A percentile compares a stretch with the other conserved stretches of the same genome.
phyloP scores from a whole-genome alignment of 2,888 invertebrate genomes.

The Rhagonycha lutea region DNA sequence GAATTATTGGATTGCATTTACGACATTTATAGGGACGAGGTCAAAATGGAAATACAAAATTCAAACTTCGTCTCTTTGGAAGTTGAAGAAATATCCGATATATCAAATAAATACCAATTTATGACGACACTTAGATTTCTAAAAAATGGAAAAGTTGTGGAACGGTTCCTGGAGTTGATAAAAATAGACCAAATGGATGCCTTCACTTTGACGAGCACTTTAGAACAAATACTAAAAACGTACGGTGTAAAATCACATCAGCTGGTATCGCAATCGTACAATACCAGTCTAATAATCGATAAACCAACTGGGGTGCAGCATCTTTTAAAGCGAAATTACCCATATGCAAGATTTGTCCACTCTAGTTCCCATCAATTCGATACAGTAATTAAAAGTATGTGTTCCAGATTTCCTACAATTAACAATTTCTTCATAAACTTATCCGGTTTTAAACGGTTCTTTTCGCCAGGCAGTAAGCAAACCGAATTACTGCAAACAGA shows the following conservation, averaged over 20 bases:
- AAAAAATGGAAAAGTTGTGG: background rate
- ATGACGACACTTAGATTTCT: background rate
- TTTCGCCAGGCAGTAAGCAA: background rate
- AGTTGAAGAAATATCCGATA: background rate
- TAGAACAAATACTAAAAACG: background rate
- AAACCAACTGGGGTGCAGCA: background rate
- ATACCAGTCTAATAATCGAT: background rate
- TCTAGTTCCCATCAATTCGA: background rate
- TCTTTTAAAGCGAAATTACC: background rate
- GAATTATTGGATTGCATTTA: background rate
- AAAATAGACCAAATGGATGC: background rate
- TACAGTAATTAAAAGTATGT: background rate
- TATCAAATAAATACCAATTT: background rate
- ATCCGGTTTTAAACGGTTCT: background rate
- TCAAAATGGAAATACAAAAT: background rate
- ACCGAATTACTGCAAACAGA: background rate
- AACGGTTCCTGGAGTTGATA: background rate
- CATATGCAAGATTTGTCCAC: background rate
- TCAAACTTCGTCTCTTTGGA: background rate
- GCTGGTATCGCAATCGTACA: background rate
- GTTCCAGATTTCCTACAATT: background rate
- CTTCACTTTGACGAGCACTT: no score
- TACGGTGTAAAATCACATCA: background rate
- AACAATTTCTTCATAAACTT: background rate
- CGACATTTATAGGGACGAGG: background rate